Base-by-base conservation (phyloP, 2,113 vertebrate species). In the Pelmatolapia mariae region DNA sequence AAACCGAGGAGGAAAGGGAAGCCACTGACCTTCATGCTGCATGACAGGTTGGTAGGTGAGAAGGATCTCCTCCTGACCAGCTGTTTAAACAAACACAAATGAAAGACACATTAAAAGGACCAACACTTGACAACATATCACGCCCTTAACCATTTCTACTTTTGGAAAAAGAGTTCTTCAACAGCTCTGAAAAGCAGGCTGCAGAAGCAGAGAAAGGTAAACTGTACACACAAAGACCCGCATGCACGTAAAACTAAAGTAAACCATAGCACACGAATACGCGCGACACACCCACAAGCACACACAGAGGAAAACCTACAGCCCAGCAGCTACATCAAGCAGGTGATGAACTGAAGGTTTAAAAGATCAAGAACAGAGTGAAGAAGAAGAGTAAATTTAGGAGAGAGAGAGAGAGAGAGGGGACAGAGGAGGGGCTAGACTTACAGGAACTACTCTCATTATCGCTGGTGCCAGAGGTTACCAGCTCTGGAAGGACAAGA, bases 401-500 rank as follows among this genome's bases (percentile, higher is more conserved):
- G 54, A 45, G 33, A 8, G 13, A 54, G 47, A 84, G 43, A 80
- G 13, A 57, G 16, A 80, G 45, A 61, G 31, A 36, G 36, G 43
- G 68, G 45, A 86, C 26, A 89, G 79, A 91, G 66, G 82, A 91
- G 92, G 94, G 81, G 91, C 89, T 81, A 96, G 95, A 99, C 98
- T 99, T 98, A 99, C 98, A 98, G 98, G 97, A 98, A 97, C 98
- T 98, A 97, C 98, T 99, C 96, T 99, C 98, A 97, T 98, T 99
- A 97, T 99, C 98, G 90, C 98, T 99, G 98, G 98, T 98, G 95
- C 98, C 98, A 97, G 98, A 99, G 91, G 98, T 98, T 96, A 99
- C 97, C 96, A 98, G 98, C 96, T 98, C 98, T 99, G 98, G 97
- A 98, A 98, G 95, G 93, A 96, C 93, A 98, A 97, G 95, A 97